Base-by-base conservation (phyloP, 2,888 invertebrate species). In the Acanthococcus lagerstroemiae region DNA sequence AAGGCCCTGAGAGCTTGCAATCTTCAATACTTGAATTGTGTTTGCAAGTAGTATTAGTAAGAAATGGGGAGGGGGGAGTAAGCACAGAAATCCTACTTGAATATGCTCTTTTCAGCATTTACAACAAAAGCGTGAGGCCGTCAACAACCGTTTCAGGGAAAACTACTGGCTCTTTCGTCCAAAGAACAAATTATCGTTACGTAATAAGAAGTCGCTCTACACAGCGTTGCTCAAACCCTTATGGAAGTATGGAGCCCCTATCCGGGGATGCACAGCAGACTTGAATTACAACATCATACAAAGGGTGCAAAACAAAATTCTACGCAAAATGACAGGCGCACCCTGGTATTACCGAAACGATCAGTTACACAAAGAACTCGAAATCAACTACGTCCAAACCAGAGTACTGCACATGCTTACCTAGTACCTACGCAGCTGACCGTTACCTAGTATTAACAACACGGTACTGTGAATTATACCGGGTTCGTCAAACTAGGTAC, bases 301-400 rank as follows among this genome's bases (percentile, higher is more conserved):
- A 54, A 3, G 54, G 1, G 26, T 67, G 17, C 67, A 67, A 17
- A 63, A 55, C 26, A 25, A 25, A 2, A 48, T 63, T 6, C 26
- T 63, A 4, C 48, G 54, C 12, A 55, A 30, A 25, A 54, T 54
- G 12, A 48, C 48, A 12, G 54, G 30, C 2, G 63, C 63, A 9
- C 66, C 66, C 2, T 66, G 66, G 66, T 66, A 27, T 37, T 4
- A 37, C n/a, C 30, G 66, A 45, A 60, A 60, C 17, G 56, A 56
- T 9, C 7, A 22, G 12, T 22, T 66, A 44, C 66, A 66, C 26
- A 22, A 55, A n/a, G 65, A 65, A 19, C 56, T 65, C 22, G 37
- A 30, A 30, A 15, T 30, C 37, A 30, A 30, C 37, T 30, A 9
- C 6, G 15, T 30, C 37, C 37, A 30, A 30, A 30, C 37, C 6